A percentile compares a stretch with the other conserved stretches of the same genome.
Evolutionary conservation across 2,888 invertebrate genomes (phyloP).

Genomic region (Drosophila neutralis): DNA sequence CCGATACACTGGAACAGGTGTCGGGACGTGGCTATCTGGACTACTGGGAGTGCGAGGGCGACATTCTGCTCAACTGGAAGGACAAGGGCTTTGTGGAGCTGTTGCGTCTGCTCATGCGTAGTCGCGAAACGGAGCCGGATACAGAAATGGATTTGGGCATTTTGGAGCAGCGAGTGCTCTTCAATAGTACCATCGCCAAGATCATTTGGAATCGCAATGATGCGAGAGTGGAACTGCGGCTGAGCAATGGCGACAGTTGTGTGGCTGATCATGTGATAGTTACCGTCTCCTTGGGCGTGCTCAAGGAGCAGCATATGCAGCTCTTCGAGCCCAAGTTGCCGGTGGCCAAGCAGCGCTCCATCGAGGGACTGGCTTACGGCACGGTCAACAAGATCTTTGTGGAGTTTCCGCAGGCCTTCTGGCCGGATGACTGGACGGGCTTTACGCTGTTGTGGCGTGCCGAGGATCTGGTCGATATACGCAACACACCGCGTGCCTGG

Average conservation of each 20-base stretch:
- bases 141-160: constrained; percentile 70
- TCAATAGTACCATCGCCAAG: constrained; percentile 71
- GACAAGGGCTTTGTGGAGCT: constrained; percentile 89
- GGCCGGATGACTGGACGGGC: constrained; percentile 86
- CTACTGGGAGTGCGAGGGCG: constrained; percentile 90
- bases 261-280: constrained; percentile 87
- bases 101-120: constrained; percentile 88
- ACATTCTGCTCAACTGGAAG: constrained; percentile 90
- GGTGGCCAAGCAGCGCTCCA: constrained; percentile 85
- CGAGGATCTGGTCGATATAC: constrained; percentile 84
- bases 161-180: constrained; percentile 82
- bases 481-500: constrained; percentile 86
- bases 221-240: constrained; percentile 71
- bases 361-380: constrained; percentile 87
- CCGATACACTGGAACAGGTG: constrained; percentile 88
- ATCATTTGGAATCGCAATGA: constrained; percentile 82
- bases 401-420: constrained; percentile 87
- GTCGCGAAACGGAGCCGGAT: constrained; percentile 42
- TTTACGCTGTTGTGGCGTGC: constrained; percentile 87
- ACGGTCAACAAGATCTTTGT: constrained; percentile 88
- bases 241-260: constrained; percentile 84
- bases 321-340: constrained; percentile 86
- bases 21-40: constrained; percentile 88
- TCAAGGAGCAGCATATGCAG: constrained; percentile 85
- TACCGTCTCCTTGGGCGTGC: constrained; percentile 87